Conservation (phyloP, 2,797 vertebrate species). For the Epinephelus malabaricus region DNA sequence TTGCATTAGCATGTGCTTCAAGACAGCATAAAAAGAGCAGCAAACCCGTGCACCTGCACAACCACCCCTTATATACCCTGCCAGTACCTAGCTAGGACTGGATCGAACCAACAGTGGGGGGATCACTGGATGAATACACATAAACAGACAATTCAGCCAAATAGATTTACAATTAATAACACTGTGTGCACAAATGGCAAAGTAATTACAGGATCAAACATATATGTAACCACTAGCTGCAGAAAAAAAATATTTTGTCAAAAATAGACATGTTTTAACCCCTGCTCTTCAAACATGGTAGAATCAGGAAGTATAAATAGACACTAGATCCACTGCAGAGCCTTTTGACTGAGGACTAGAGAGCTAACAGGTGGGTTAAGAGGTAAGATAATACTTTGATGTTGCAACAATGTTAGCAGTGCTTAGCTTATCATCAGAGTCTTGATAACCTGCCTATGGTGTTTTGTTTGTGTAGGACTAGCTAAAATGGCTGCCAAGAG, state of each 20-base stretch:
- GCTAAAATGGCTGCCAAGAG: background rate
- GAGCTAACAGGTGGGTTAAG: background rate
- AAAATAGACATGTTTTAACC: background rate
- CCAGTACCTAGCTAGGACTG: background rate
- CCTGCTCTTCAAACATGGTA: constrained; percentile 13
- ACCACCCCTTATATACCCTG: constrained; percentile 1
- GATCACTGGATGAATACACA: background rate
- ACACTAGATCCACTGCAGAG: rapidly evolving
- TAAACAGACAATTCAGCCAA: background rate
- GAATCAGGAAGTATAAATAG: constrained; percentile 28
- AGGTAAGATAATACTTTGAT: background rate
- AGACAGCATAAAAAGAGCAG: background rate
- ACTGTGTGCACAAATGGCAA: rapidly evolving
- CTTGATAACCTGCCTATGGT: background rate
- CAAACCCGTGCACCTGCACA: rapidly evolving
- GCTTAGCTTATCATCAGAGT: background rate
- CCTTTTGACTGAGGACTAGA: background rate
- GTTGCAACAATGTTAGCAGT: background rate
- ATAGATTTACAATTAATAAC: background rate
- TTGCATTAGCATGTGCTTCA: background rate
- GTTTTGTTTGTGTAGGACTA: background rate
- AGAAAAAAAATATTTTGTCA: background rate
- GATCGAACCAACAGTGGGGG: constrained; percentile 18
- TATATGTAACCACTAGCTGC: background rate
- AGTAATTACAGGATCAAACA: background rate